Conservation (phyloP, 2,888 invertebrate genomes). For the Drosophila eohydei region DNA sequence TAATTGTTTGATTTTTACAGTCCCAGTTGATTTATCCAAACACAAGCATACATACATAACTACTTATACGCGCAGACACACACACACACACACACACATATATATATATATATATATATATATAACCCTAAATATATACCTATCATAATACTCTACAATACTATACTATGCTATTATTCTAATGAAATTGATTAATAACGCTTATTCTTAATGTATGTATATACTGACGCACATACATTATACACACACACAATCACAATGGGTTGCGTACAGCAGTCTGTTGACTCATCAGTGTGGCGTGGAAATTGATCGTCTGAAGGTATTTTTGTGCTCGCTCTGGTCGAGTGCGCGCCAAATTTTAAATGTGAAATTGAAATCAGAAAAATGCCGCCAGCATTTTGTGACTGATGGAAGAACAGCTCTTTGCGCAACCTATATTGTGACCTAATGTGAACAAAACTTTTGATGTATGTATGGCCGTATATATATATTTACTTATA, state of each 20-base stretch:
- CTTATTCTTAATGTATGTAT: not conserved
- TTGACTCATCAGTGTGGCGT: not conserved
- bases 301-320: not conserved
- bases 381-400: not conserved
- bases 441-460: not conserved
- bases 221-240: constrained; percentile 13
- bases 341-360: not conserved
- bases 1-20: constrained; percentile 1
- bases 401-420: not conserved
- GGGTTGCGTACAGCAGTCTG: not conserved
- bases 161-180: constrained; percentile 3
- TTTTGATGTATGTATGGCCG: not conserved
- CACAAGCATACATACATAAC: not conserved
- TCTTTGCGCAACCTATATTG: not conserved
- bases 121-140: not conserved
- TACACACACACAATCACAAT: not conserved
- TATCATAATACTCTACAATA: not conserved
- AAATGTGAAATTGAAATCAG: not conserved
- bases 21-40: not conserved
- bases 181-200: constrained; percentile 5
- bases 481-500: constrained; percentile 8
- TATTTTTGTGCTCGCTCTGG: not conserved
- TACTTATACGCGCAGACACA: not conserved
- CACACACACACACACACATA: not conserved
- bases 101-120: constrained; percentile 7